Evolutionary conservation across 2,888 invertebrate genomes (phyloP), one percentile per base, ranked within the genome.

Genomic region (Drosophila borborema): DNA sequence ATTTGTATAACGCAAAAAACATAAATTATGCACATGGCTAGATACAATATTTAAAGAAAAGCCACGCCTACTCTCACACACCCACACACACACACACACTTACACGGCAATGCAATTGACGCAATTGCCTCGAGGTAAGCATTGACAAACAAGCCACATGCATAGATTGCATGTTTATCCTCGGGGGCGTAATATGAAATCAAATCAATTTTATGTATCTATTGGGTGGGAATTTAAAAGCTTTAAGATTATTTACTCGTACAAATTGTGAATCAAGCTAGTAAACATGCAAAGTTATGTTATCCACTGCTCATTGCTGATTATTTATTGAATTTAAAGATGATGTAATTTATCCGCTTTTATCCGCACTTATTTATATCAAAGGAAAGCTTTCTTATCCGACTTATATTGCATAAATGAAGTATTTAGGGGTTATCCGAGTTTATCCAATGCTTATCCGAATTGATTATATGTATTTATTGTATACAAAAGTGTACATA

Each of bases 1-100:
- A 81, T 85, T 84, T 86, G 76, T 82, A 81, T 83, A 83, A 83
- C 72, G 75, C 70, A 84, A 81, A 84, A 86, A 77, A 80, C 86
- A 81, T 86, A 84, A 86, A 86, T 83, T 81, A 73, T 74, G 81
- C 74, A 72, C 79, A 77, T 69, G 74, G 71, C 46, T 67, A 78
- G 74, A 49, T 76, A 73, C 49, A 65, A 65, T 41, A 71, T 71
- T 77, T 64, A 62, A 67, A 58, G 71, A 20, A 56, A 56, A 8
- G 20, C 65, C 62, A 70, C 74, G 56, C 66, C 80, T 20, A 20
- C 20, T 20, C 20, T 20, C 20, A 2, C 2, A 2, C 80, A 59
- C 61, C 18, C 31, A 46, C 28, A 16, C 45, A 31, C 16, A 31
- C 43, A 14, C 60, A 18, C 40, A 58, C 64, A 70, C 46, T 31